A percentile compares a stretch with the other conserved stretches of the same genome.
These are phyloP conservation scores for Eriosoma lanigerum DNA, from an alignment of 1,140 invertebrate species.

Conservation along the genomic window DNA sequence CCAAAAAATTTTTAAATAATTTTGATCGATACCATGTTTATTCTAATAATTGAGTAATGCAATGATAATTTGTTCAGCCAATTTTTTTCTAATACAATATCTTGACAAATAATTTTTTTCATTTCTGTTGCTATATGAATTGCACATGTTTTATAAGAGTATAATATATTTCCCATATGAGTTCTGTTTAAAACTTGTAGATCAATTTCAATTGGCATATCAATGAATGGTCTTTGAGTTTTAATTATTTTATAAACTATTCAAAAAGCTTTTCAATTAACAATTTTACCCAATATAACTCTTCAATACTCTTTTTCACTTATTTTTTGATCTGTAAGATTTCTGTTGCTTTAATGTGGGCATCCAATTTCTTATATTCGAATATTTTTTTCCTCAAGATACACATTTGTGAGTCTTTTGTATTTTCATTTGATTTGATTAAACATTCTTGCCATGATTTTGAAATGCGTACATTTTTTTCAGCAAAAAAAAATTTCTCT, in stretches of 20 bases:
- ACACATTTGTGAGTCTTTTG: constrained; percentile 2
- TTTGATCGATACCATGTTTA: constrained; percentile 12
- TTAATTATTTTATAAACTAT: background rate
- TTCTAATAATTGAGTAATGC: constrained; percentile 2
- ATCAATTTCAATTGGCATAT: background rate
- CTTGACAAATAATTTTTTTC: constrained; percentile 15
- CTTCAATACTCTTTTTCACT: background rate
- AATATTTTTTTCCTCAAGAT: background rate
- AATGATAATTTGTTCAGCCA: background rate
- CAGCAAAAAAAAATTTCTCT: background rate
- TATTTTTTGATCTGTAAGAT: background rate
- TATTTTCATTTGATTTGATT: background rate
- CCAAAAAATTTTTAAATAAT: constrained; percentile 5
- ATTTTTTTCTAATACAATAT: background rate
- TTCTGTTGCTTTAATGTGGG: background rate
- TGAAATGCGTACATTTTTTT: constrained; percentile 3
- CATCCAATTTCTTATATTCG: background rate
- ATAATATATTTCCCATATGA: background rate
- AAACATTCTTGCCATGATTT: background rate
- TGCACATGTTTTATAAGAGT: constrained; percentile 16
- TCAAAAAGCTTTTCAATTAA: background rate
- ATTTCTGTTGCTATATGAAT: constrained; percentile 2
- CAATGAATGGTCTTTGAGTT: constrained; percentile 6
- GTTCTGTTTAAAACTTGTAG: constrained; percentile 8
- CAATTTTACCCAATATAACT: background rate